Percentiles rank a stretch among this genome's conserved stretches.
Conservation (phyloP, 64 coral and sea anemone genomes). For the Stichodactyla helianthus region DNA sequence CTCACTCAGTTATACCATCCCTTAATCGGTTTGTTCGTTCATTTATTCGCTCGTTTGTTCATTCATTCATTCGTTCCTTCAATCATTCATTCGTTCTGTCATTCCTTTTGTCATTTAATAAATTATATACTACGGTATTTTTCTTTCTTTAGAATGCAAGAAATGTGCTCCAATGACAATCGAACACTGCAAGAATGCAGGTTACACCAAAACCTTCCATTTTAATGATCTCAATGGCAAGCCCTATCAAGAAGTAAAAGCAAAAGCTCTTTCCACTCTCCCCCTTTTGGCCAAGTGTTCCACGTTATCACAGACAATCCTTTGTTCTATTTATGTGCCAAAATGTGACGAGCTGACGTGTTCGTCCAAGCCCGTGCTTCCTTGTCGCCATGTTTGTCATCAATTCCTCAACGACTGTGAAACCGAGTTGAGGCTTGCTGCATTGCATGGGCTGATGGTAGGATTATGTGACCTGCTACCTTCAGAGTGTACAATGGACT, state of each 20-base stretch:
- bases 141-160: conserved; percentile 17
- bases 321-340: conserved; percentile 46
- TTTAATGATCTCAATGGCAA: conserved; percentile 31
- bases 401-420: conserved; percentile 43
- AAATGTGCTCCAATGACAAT: conserved; percentile 38
- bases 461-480: conserved; percentile 35
- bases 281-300: conserved; percentile 28
- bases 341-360: conserved; percentile 38
- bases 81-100: background rate
- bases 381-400: conserved; percentile 42
- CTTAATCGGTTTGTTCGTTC: too few species aligned
- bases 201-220: conserved; percentile 30
- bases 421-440: conserved; percentile 14
- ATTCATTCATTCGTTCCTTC: background rate
- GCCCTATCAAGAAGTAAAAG: conserved; percentile 38
- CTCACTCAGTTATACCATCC: too few species aligned
- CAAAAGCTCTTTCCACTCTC: background rate
- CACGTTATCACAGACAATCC: conserved; percentile 20
- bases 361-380: conserved; percentile 34
- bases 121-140: background rate
- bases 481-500: background rate
- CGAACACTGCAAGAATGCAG: conserved; percentile 21
- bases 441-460: conserved; percentile 28
- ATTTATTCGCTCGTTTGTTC: background rate
- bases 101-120: too few species aligned